A percentile compares a stretch with the other conserved stretches of the same genome.
Evolutionary conservation across 1,140 invertebrate genomes (phyloP).

Genomic region (Drosophila triauraria): DNA sequence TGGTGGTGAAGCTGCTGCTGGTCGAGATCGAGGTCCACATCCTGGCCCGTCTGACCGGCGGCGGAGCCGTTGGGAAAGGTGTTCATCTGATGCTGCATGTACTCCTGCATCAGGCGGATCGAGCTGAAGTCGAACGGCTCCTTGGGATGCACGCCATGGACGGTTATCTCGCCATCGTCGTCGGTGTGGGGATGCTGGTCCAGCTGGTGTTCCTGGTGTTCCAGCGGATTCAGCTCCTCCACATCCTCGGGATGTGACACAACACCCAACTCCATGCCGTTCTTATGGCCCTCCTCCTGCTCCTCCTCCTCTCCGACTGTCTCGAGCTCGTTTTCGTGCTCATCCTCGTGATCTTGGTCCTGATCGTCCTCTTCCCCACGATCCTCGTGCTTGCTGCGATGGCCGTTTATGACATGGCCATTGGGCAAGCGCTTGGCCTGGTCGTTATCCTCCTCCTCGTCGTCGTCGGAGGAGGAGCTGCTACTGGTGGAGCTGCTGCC

Average conservation of each 20-base stretch:
- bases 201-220: background rate
- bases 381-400: conserved; percentile 15
- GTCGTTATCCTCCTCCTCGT: conserved; percentile 41
- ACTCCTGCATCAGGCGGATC: conserved; percentile 80
- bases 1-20: conserved; percentile 24
- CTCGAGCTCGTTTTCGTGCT: background rate
- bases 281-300: conserved; percentile 2
- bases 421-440: conserved; percentile 35
- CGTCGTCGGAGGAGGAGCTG: conserved; percentile 62
- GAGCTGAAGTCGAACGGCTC: conserved; percentile 73
- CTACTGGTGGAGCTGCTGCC: conserved; percentile 60
- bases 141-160: conserved; percentile 42
- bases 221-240: conserved; percentile 22
- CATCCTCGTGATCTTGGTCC: conserved; percentile 31
- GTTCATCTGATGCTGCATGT: conserved; percentile 81
- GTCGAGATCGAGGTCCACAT: conserved; percentile 35
- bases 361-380: conserved; percentile 11
- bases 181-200: conserved; percentile 7
- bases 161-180: conserved; percentile 66
- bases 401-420: conserved; percentile 55
- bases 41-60: conserved; percentile 19
- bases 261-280: conserved; percentile 6
- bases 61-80: conserved; percentile 69
- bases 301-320: background rate
- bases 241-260: conserved; percentile 2